Percentiles rank a stretch among this genome's conserved stretches.
These are phyloP conservation scores for Gila orcuttii DNA, from an alignment of 2,113 vertebrate species.

Conservation along the genomic window DNA sequence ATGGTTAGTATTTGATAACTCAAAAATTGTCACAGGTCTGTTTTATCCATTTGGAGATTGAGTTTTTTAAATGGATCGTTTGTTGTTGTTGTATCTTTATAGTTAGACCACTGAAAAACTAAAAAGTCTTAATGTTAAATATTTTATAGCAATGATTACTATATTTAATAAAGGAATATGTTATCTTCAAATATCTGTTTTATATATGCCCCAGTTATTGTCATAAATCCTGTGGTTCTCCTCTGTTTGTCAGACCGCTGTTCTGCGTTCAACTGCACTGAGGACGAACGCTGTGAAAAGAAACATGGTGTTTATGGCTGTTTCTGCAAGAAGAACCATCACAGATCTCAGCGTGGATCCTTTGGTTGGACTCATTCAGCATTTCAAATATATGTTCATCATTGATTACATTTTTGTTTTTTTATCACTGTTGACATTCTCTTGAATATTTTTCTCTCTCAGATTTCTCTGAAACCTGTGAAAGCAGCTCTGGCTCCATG, in stretches of 20 bases:
- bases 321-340: conserved; percentile 65
- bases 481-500: conserved; percentile 60
- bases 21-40: no score
- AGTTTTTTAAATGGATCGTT: no score
- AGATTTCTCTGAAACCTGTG: conserved; percentile 66
- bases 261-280: conserved; percentile 63
- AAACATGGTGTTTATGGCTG: conserved; percentile 69
- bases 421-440: background rate
- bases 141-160: background rate
- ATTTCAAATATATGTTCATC: background rate
- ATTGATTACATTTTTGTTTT: background rate
- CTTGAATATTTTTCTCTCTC: background rate
- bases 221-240: background rate
- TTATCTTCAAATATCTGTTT: background rate
- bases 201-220: background rate
- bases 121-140: background rate
- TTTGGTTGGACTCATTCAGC: conserved; percentile 56
- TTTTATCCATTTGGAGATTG: no score
- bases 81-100: background rate
- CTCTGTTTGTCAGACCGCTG: conserved; percentile 61
- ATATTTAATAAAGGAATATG: background rate
- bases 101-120: background rate
- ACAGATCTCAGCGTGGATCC: conserved; percentile 50
- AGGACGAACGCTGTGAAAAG: conserved; percentile 72
- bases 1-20: no score